phyloP scores from a whole-genome alignment of 2,113 vertebrate species.

The Malurus melanocephalus region DNA sequence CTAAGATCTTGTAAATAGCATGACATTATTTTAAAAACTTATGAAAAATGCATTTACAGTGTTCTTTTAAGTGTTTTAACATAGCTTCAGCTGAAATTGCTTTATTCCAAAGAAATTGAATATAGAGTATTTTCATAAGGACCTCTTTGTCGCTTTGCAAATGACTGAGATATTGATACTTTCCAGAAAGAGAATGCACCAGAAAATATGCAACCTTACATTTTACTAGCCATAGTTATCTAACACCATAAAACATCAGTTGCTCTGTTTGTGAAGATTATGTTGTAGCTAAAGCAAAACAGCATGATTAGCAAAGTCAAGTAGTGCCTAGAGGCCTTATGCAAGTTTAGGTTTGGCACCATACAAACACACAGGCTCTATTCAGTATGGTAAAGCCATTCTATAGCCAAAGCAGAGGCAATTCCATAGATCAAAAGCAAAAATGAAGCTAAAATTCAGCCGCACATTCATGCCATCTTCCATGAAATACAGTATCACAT shows the following conservation, averaged over 20 bases:
- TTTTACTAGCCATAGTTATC: not conserved
- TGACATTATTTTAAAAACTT: slow-evolving; percentile 61
- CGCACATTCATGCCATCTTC: slow-evolving; percentile 16
- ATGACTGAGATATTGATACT: slow-evolving; percentile 14
- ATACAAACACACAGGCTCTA: not conserved
- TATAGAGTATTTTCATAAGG: slow-evolving; percentile 11
- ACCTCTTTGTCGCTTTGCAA: slow-evolving; percentile 25
- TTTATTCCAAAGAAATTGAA: slow-evolving; percentile 52
- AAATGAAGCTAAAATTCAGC: slow-evolving; percentile 8
- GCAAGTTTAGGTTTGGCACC: not conserved
- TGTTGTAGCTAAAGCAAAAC: not conserved
- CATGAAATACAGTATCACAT: slow-evolving; percentile 21
- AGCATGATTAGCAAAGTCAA: not conserved
- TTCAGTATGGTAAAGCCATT: not conserved
- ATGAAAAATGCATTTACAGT: slow-evolving; percentile 46
- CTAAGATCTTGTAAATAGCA: slow-evolving; percentile 44
- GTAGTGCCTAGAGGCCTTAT: not conserved
- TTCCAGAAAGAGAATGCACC: not conserved
- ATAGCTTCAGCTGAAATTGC: slow-evolving; percentile 44
- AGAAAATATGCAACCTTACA: not conserved
- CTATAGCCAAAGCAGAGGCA: slow-evolving; percentile 15
- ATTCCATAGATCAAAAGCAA: not conserved
- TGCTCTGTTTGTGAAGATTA: not conserved
- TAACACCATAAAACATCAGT: not conserved
- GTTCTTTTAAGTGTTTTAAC: slow-evolving; percentile 59